These are phyloP conservation scores for Antrozous pallidus DNA, from an alignment of 2,797 vertebrate species.

Conservation along the genomic window DNA sequence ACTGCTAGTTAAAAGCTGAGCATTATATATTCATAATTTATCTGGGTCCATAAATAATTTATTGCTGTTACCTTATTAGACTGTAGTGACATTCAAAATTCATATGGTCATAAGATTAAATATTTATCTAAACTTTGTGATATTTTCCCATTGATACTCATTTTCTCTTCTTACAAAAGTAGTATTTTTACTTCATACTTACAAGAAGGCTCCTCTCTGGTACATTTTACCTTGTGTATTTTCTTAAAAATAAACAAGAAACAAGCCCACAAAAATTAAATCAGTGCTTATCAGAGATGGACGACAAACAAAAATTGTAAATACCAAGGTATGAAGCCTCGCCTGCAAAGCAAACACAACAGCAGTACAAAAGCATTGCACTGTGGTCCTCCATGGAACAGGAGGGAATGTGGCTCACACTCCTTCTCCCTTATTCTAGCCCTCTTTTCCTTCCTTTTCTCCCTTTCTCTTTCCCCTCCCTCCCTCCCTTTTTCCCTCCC, in stretches of 20 bases:
- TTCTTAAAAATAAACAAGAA: slow-evolving; percentile 78
- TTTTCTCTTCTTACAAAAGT: slow-evolving; percentile 70
- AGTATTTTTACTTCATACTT: slow-evolving; percentile 76
- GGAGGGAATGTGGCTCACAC: neutral
- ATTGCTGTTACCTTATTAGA: slow-evolving; percentile 11
- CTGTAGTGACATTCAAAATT: slow-evolving; percentile 13
- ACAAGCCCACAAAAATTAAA: slow-evolving; percentile 77
- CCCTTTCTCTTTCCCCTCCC: too few species aligned
- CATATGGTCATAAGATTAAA: slow-evolving; percentile 45
- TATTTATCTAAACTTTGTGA: slow-evolving; percentile 52
- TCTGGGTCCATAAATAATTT: slow-evolving; percentile 25
- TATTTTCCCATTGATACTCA: slow-evolving; percentile 63
- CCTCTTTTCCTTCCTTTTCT: too few species aligned
- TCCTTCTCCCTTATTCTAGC: too few species aligned
- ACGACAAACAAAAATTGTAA: slow-evolving; percentile 63
- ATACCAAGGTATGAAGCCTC: slow-evolving; percentile 57
- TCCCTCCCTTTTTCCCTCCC: too few species aligned
- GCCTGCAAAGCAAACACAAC: slow-evolving; percentile 61
- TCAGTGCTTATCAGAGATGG: slow-evolving; percentile 72
- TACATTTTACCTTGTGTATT: slow-evolving; percentile 78
- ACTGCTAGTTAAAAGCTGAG: slow-evolving; percentile 27
- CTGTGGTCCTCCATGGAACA: neutral
- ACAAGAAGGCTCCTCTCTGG: slow-evolving; percentile 73
- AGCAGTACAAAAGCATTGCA: slow-evolving; percentile 27
- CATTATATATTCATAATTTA: slow-evolving; percentile 19